A percentile compares a stretch with the other conserved stretches of the same genome.
Evolutionary conservation across 1,140 invertebrate genomes (phyloP).

Genomic region (Drosophila lacertosa): DNA sequence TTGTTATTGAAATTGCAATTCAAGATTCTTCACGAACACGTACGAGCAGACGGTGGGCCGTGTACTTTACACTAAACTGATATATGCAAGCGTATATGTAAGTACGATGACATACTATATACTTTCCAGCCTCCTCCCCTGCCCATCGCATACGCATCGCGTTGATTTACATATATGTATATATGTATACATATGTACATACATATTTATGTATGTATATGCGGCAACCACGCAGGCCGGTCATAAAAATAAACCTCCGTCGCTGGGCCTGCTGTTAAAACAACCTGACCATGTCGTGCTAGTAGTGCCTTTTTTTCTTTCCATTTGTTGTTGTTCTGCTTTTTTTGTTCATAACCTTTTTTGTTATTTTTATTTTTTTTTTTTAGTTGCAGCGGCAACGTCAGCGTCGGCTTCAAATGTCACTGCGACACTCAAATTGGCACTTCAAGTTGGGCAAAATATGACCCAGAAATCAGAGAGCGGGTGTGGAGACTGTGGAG

Average conservation of each 20-base stretch:
- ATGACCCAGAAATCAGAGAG: slow-evolving; percentile 71
- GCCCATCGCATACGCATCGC: slow-evolving; percentile 56
- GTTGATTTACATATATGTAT: slow-evolving; percentile 79
- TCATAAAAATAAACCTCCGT: slow-evolving; percentile 61
- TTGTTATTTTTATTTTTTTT: slow-evolving; percentile 6
- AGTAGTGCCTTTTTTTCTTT: slow-evolving; percentile 25
- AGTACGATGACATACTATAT: too few species aligned
- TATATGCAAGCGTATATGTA: neutral
- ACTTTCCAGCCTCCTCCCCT: too few species aligned
- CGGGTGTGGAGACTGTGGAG: slow-evolving; percentile 33
- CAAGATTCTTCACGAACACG: slow-evolving; percentile 78
- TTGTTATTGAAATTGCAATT: slow-evolving; percentile 81
- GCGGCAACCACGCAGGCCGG: slow-evolving; percentile 40
- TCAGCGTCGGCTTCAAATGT: slow-evolving; percentile 71
- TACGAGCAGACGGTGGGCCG: slow-evolving; percentile 10
- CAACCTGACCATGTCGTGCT: slow-evolving; percentile 73
- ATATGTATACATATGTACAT: too few species aligned
- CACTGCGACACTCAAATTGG: slow-evolving; percentile 63
- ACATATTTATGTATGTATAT: too few species aligned
- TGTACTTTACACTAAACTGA: neutral
- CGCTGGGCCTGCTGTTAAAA: slow-evolving; percentile 62
- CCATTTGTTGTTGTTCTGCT: slow-evolving; percentile 51
- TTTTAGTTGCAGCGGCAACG: slow-evolving; percentile 30
- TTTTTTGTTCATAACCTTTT: too few species aligned
- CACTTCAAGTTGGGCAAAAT: slow-evolving; percentile 59